phyloP scores from a whole-genome alignment of 2,797 vertebrate species.

The Hemitrygon akajei region DNA sequence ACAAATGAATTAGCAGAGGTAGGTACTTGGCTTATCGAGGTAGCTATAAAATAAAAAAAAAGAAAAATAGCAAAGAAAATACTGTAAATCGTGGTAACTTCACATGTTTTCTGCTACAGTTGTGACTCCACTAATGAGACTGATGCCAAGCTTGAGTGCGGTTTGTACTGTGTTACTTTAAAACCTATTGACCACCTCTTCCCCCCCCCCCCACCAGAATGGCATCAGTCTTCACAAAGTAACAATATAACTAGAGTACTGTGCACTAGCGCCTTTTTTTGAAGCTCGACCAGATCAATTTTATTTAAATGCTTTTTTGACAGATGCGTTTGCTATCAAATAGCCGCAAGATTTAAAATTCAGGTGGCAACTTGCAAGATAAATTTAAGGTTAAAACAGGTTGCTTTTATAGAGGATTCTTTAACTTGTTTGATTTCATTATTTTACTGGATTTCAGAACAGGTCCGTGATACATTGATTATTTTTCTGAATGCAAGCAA shows the following conservation, averaged over 20 bases:
- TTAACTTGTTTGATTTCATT: background rate
- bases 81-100: background rate
- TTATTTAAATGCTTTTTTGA: background rate
- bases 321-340: background rate
- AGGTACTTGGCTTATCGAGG: background rate
- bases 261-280: background rate
- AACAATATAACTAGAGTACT: background rate
- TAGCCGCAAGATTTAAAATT: background rate
- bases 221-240: background rate
- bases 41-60: background rate
- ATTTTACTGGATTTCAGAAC: background rate
- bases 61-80: background rate
- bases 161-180: background rate
- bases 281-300: background rate
- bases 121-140: background rate
- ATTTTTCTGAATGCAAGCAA: background rate
- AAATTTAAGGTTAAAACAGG: background rate
- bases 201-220: background rate
- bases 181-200: background rate
- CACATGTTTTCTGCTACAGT: background rate
- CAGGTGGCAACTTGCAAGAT: background rate
- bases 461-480: background rate
- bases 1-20: no score
- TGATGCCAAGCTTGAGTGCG: background rate
- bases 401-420: background rate